phyloP scores from a whole-genome alignment of 2,888 invertebrate species.

The Drosophila mettleri region DNA sequence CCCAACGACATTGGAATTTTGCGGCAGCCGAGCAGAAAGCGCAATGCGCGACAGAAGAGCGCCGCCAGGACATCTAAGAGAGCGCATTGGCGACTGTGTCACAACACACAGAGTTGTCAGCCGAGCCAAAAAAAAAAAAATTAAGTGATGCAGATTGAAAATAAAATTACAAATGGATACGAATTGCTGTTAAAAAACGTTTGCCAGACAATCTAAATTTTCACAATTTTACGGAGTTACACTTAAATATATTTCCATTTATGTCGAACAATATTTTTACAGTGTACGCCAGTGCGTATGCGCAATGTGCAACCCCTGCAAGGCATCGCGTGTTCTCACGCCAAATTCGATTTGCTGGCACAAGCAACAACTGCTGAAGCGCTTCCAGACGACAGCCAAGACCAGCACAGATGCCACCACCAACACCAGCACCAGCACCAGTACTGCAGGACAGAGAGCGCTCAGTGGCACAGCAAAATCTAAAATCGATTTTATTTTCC shows the following conservation, averaged over 20 bases:
- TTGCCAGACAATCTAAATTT: neutral
- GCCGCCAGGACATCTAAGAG: constrained; percentile 41
- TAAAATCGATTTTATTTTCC: constrained; percentile 66
- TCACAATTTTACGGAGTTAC: neutral
- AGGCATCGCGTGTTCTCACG: constrained; percentile 6
- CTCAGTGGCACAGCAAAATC: constrained; percentile 2
- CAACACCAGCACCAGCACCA: constrained; percentile 15
- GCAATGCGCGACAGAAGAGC: constrained; percentile 31
- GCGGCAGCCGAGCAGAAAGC: constrained; percentile 45
- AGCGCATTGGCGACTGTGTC: neutral
- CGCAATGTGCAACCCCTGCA: constrained; percentile 52
- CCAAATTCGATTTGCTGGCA: constrained; percentile 24
- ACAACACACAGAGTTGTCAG: constrained; percentile 24
- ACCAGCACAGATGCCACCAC: constrained; percentile 17
- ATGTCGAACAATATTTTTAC: constrained; percentile 6
- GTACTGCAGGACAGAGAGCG: constrained; percentile 22
- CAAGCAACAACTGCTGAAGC: constrained; percentile 59
- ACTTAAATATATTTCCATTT: neutral
- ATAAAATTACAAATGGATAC: no score
- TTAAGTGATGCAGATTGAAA: neutral
- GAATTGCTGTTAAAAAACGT: neutral
- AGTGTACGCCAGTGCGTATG: constrained; percentile 67
- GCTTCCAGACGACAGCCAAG: constrained; percentile 56
- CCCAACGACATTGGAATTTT: constrained; percentile 68
- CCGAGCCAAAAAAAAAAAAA: no score